Evolutionary conservation across 2,797 vertebrate species (phyloP), one percentile per base, ranked within the genome.

Genomic region (Pyrocephalus nanus): DNA sequence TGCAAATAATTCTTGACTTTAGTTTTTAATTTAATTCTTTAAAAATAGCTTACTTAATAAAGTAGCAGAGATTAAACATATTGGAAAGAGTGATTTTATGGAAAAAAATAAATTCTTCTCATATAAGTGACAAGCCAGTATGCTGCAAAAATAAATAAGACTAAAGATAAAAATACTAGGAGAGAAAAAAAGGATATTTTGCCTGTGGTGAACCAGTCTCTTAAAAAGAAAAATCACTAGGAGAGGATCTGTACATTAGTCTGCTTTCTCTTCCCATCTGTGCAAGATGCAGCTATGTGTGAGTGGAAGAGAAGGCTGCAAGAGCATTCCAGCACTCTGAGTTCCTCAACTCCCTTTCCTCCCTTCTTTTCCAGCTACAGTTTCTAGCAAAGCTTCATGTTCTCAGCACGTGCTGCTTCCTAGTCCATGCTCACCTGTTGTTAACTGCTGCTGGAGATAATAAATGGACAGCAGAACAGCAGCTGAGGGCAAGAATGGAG

Each of bases 201-300:
- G 26, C 60, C 73, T 51, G 27, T 61, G 27, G 79, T 80, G 47
- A 88, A 81, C 40, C 25, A 58, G 72, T 25, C 45, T 62, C 32
- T 65, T 88, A 78, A 62, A 84, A 95, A 73, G 74, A 93, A 76
- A 71, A 90, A 95, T 78, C 29, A 21, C 36, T 69, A 69, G 32
- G 45, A 38, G 30, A 76, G 67, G 48, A 54, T 64, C 38, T 84
- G 58, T 20, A 17, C 57, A 64, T 95, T 73, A 71, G 77, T 92
- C 85, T 88, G 47, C 22, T 79, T 58, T 67, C 67, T 65, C 5
- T 36, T 78, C 45, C 34, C 36, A n/a, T 69, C 72, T 43, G 48
- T 58, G 58, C 12, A 23, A 60, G 55, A 30, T 25, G 38, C 0
- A 67, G 38, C 55, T 60, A 8, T 15, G 23, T 29, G n/a, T 20